These are phyloP conservation scores for Ganaspis brasiliensis DNA, from an alignment of 2,888 invertebrate genomes.

Conservation along the genomic window DNA sequence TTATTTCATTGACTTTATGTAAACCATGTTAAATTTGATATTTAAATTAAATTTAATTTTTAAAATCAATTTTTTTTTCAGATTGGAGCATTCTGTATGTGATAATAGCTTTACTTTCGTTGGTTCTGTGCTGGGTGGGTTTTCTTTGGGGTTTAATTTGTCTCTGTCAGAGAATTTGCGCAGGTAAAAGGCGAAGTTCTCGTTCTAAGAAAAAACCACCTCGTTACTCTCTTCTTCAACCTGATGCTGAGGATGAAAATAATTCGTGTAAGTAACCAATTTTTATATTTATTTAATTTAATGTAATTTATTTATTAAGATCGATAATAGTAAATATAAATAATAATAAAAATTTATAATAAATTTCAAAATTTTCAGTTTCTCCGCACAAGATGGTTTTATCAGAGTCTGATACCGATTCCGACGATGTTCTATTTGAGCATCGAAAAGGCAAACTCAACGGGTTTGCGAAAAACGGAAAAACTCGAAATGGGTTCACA, in stretches of 20 bases:
- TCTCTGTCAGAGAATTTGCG: constrained; percentile 83
- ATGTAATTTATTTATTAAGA: no score
- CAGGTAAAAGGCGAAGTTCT: constrained; percentile 80
- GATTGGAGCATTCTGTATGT: constrained; percentile 98
- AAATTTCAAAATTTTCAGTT: constrained; percentile 81
- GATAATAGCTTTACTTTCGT: constrained; percentile 86
- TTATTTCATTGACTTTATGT: no score
- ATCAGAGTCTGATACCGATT: constrained; percentile 91
- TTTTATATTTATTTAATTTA: constrained; percentile 25
- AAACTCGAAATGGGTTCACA: constrained; percentile 82
- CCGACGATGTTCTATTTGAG: constrained; percentile 90
- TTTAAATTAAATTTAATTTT: no score
- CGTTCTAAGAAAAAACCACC: constrained; percentile 84
- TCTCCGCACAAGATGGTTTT: constrained; percentile 83
- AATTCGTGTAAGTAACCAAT: constrained; percentile 82
- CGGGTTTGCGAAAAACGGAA: constrained; percentile 81
- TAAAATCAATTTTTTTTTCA: no score
- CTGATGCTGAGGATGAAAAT: constrained; percentile 86
- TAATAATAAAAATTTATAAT: no score
- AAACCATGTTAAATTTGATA: no score
- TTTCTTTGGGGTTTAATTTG: constrained; percentile 85
- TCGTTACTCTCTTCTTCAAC: constrained; percentile 87
- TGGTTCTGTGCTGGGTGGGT: constrained; percentile 84
- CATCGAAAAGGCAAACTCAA: constrained; percentile 85
- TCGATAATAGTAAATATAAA: no score